Base-by-base conservation (phyloP, 2,888 invertebrate genomes). In the Hirtodrosophila alboralis region DNA sequence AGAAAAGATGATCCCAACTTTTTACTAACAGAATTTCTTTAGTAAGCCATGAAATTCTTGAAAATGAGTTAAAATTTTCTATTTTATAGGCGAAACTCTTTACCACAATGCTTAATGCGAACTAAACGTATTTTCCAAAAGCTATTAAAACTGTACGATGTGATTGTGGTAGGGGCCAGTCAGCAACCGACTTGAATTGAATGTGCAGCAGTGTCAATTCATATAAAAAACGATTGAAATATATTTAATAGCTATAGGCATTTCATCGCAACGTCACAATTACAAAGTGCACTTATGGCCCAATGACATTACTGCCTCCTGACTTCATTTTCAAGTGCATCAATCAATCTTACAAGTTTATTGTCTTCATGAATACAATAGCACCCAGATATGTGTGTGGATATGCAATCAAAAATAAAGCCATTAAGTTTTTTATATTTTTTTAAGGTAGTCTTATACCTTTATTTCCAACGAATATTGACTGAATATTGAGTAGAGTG, bases 251-350 rank as follows among this genome's bases (percentile, higher is more conserved):
- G 63, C 57, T 48, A 37, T 49, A 12, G 45, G 26, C 62, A 57
- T 70, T 74, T 70, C 74, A 70, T 41, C 70, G 74, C 48, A 45
- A 70, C 74, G 74, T 74, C 74, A 69, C 74, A 70, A 70, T 69
- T 70, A 70, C 69, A 73, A 70, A 70, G 62, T 68, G 74, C 70
- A 70, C 70, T 70, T 70, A 68, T 74, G 74, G 63, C 74, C 69
- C 56, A 70, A 73, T 43, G 74, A 70, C 74, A 70, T 61, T 72
- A 56, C 28, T 9, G 62, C 52, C 59, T 49, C 16, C 56, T 34
- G 54, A 41, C 47, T 40, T 10, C 18, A 45, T 45, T 47, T 64
- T 71, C 71, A 70, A 71, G 71, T 71, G 75, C 71, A 71, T 71
- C 71, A 75, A 71, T 71, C 71, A 71, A 71, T 71, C 75, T 71